Evolutionary conservation across 2,797 vertebrate species (phyloP).

Genomic region (Tauraco hartlaubi): DNA sequence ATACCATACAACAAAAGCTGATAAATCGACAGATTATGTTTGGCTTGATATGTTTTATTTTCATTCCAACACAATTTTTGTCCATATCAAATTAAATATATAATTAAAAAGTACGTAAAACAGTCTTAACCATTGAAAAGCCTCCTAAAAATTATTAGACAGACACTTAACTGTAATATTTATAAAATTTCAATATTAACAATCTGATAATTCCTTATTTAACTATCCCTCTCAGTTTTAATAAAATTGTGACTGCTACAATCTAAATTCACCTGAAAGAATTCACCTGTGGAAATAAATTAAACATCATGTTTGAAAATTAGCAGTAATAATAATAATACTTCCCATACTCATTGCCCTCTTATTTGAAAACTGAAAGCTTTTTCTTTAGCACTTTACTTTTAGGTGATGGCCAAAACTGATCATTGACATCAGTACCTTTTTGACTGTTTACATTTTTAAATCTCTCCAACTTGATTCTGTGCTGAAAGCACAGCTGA

Average conservation of each 20-base stretch:
- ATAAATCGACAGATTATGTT: neutral
- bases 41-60: neutral
- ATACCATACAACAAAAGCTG: neutral
- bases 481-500: slow-evolving; percentile 21
- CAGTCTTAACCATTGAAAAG: neutral
- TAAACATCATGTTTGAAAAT: neutral
- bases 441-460: neutral
- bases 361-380: neutral
- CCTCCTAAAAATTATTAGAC: neutral
- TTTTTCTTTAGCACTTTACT: neutral
- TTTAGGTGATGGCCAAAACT: neutral
- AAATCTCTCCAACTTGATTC: neutral
- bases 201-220: neutral
- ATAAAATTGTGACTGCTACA: neutral
- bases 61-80: neutral
- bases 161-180: neutral
- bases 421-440: neutral
- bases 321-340: neutral
- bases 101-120: neutral
- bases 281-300: neutral
- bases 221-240: neutral
- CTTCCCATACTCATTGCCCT: neutral
- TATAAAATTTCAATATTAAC: neutral
- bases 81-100: neutral
- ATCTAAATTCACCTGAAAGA: neutral